Conservation (phyloP, 2,888 invertebrate species). For the Caenorhabditis afra region DNA sequence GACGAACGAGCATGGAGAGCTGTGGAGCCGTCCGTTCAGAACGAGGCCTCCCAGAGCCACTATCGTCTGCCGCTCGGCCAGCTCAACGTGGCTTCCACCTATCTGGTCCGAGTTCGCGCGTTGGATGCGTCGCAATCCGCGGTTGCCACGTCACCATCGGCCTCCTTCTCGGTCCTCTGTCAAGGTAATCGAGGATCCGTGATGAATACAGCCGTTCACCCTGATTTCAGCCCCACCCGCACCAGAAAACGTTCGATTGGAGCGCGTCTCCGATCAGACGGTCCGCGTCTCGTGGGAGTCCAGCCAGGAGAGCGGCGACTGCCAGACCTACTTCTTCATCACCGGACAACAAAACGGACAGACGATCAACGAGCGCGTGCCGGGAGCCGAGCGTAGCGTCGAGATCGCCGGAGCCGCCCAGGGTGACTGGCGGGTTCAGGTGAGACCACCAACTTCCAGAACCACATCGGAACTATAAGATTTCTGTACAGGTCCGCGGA, state of each 20-base stretch:
- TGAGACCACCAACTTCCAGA: background rate
- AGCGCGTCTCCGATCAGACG: slow-evolving; percentile 64
- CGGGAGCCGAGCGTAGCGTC: slow-evolving; percentile 69
- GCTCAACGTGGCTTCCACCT: slow-evolving; percentile 66
- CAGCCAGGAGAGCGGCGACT: slow-evolving; percentile 70
- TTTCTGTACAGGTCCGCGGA: slow-evolving; percentile 61
- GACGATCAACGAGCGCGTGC: slow-evolving; percentile 59
- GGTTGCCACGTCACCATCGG: slow-evolving; percentile 71
- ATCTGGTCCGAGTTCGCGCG: slow-evolving; percentile 73
- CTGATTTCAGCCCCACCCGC: slow-evolving; percentile 65
- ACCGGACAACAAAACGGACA: slow-evolving; percentile 70
- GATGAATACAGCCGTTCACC: too few species aligned
- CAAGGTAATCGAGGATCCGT: slow-evolving; percentile 68
- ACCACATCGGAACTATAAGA: background rate
- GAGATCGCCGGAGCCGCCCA: slow-evolving; percentile 62
- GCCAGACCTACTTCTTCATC: slow-evolving; percentile 77
- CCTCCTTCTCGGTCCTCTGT: slow-evolving; percentile 72
- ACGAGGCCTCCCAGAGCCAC: slow-evolving; percentile 61
- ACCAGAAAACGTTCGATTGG: slow-evolving; percentile 70
- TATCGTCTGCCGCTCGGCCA: slow-evolving; percentile 61
- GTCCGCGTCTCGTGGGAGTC: slow-evolving; percentile 69
- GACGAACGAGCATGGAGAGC: slow-evolving; percentile 68
- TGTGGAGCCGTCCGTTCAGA: slow-evolving; percentile 53
- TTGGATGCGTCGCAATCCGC: slow-evolving; percentile 63
- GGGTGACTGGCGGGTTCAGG: slow-evolving; percentile 67